A percentile compares a stretch with the other conserved stretches of the same genome.
phyloP scores from a whole-genome alignment of 2,113 vertebrate genomes.

The Oceanodroma tethys region DNA sequence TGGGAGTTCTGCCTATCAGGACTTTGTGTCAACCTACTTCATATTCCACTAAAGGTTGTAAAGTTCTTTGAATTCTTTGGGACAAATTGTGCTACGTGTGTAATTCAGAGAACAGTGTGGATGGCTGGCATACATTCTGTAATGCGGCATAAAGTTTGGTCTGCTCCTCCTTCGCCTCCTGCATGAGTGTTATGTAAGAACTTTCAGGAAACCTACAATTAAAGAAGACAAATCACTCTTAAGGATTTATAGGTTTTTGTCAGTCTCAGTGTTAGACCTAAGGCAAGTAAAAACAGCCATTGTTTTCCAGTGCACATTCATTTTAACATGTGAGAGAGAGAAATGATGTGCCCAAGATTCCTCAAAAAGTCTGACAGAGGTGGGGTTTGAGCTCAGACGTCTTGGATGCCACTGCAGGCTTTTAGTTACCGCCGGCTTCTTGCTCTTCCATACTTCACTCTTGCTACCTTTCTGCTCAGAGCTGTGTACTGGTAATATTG shows the following conservation, averaged over 20 bases:
- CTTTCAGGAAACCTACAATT: neutral
- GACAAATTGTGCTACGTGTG: neutral
- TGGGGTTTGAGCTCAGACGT: neutral
- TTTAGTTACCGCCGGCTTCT: fast-evolving
- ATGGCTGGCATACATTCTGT: neutral
- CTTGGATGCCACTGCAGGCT: neutral
- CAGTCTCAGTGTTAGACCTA: neutral
- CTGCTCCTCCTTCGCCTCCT: neutral
- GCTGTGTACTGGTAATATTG: neutral
- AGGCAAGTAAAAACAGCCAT: neutral
- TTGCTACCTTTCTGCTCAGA: neutral
- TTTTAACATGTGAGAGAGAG: neutral
- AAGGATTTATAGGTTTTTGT: neutral
- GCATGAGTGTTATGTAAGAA: neutral
- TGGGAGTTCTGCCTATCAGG: neutral
- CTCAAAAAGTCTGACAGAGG: neutral
- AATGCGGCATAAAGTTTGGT: neutral
- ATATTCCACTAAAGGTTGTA: neutral
- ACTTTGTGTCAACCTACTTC: neutral
- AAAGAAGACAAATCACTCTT: neutral
- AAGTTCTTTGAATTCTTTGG: neutral
- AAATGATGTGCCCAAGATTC: neutral
- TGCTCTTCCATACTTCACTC: neutral
- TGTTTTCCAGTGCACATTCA: neutral
- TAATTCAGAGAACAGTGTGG: neutral